Conservation (phyloP, 1,140 invertebrate species). For the Drosophila biarmipes region DNA sequence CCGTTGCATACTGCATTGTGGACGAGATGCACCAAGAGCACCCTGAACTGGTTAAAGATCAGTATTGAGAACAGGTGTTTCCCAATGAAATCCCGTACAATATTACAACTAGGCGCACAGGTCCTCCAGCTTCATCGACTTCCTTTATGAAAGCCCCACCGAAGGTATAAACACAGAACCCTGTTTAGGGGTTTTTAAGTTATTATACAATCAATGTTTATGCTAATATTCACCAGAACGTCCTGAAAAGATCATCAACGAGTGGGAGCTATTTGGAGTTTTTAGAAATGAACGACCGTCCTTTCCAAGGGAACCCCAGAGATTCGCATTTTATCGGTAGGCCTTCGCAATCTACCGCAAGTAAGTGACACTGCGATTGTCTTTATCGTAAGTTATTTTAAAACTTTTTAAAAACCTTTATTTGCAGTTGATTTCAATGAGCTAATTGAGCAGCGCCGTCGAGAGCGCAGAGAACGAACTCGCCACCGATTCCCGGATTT, state of each 20-base stretch:
- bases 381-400: no score
- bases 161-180: constrained; percentile 1
- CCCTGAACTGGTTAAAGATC: constrained; percentile 93
- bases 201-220: no score
- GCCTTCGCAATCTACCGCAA: constrained; percentile 2
- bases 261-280: constrained; percentile 2
- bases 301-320: no score
- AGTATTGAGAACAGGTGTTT: constrained; percentile 95
- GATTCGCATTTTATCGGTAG: no score
- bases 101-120: constrained; percentile 89
- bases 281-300: neutral
- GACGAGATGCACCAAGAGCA: constrained; percentile 97
- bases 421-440: constrained; percentile 55
- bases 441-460: constrained; percentile 58
- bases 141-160: constrained; percentile 88
- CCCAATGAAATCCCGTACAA: constrained; percentile 93
- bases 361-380: no score
- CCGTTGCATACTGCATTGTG: constrained; percentile 94
- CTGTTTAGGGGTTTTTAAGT: no score
- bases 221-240: neutral
- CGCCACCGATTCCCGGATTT: constrained; percentile 59
- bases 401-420: no score
- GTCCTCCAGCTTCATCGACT: constrained; percentile 91
- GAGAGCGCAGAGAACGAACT: constrained; percentile 54
- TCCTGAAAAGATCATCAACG: constrained; percentile 3